Percentiles rank a stretch among this genome's conserved stretches.
Evolutionary conservation across 2,888 invertebrate genomes (phyloP).

Genomic region (Matsumyia berberina): DNA sequence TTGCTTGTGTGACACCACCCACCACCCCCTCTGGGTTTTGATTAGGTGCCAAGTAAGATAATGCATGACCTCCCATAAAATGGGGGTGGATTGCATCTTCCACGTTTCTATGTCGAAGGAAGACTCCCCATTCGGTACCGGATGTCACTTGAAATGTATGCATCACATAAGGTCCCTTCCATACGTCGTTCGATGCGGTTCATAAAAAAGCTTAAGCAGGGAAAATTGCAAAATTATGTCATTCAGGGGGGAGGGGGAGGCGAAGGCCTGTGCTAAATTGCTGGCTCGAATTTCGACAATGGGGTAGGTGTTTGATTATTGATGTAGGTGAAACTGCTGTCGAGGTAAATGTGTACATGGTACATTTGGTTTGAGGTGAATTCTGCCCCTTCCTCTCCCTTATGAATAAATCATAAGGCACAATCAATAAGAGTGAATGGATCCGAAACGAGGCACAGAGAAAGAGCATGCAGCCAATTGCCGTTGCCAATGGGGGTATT

Average conservation of each 20-base stretch:
- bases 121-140: conserved; percentile 50
- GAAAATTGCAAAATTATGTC: conserved; percentile 65
- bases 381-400: conserved; percentile 23
- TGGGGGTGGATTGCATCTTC: background rate
- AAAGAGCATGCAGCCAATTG: conserved; percentile 42
- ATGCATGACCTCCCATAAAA: background rate
- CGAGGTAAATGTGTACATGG: conserved; percentile 31
- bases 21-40: conserved; percentile 21
- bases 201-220: conserved; percentile 39
- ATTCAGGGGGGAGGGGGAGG: conserved; percentile 29
- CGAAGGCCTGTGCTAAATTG: background rate
- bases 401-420: conserved; percentile 66
- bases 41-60: conserved; percentile 55
- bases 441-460: conserved; percentile 10
- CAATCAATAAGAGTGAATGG: conserved; percentile 42
- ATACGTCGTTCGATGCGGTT: conserved; percentile 36
- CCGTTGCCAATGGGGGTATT: conserved; percentile 24
- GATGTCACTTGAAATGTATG: conserved; percentile 68
- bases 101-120: background rate
- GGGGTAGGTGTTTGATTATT: conserved; percentile 28
- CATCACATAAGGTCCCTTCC: conserved; percentile 35
- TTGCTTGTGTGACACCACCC: background rate
- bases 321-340: conserved; percentile 14
- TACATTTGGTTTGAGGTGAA: conserved; percentile 52
- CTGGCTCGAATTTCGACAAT: background rate